Conservation (phyloP, 1,140 invertebrate genomes). For the Drosophila guanche region DNA sequence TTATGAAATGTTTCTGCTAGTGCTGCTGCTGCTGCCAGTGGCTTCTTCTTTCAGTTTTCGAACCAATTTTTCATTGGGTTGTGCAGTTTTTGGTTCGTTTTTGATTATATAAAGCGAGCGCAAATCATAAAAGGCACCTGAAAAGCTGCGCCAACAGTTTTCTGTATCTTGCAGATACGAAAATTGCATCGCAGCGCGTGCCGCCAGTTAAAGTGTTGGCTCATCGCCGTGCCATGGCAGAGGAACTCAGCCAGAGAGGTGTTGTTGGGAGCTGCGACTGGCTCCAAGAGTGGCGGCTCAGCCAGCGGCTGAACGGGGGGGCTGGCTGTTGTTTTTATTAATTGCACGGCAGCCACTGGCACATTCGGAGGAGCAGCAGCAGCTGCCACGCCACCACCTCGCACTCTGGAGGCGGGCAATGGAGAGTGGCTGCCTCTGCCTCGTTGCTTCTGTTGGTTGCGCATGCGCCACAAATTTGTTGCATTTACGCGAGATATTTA, state of each 20-base stretch:
- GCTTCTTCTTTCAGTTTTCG: slow-evolving; percentile 9
- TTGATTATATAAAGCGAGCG: slow-evolving; percentile 59
- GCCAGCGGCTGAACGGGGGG: slow-evolving; percentile 9
- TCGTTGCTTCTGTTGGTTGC: slow-evolving; percentile 44
- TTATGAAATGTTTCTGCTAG: slow-evolving; percentile 67
- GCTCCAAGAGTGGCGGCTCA: neutral
- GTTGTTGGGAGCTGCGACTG: slow-evolving; percentile 13
- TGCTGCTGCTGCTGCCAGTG: neutral
- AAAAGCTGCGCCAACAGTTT: slow-evolving; percentile 14
- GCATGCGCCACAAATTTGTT: slow-evolving; percentile 66
- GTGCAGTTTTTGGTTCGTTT: slow-evolving; percentile 29
- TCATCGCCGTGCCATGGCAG: slow-evolving; percentile 25
- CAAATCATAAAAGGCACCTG: slow-evolving; percentile 55
- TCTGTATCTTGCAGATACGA: slow-evolving; percentile 58
- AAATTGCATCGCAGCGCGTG: slow-evolving; percentile 64
- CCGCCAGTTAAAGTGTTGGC: slow-evolving; percentile 52
- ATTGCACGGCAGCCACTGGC: slow-evolving; percentile 30
- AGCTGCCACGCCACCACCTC: neutral
- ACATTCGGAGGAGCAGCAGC: slow-evolving; percentile 5
- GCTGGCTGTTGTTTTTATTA: slow-evolving; percentile 56
- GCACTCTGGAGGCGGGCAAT: neutral
- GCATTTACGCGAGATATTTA: slow-evolving; percentile 66
- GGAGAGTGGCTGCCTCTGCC: neutral
- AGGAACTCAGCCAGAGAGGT: slow-evolving; percentile 8
- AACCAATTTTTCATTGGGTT: slow-evolving; percentile 33